Evolutionary conservation across 2,888 invertebrate genomes (phyloP).

Genomic region (Scaptomyza reducta): DNA sequence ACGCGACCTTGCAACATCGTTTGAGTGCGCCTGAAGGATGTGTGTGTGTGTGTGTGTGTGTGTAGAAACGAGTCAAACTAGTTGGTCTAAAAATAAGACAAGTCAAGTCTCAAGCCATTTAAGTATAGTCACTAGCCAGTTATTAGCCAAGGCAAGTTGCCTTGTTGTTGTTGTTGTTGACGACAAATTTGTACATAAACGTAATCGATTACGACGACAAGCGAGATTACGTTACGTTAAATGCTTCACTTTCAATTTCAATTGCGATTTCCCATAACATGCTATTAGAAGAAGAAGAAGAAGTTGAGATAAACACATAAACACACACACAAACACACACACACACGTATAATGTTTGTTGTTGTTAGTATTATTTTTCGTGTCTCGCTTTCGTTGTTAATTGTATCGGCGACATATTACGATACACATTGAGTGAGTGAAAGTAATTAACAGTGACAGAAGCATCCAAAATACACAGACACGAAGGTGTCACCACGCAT

Average conservation of each 20-base stretch:
- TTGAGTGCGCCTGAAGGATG: conserved; percentile 44
- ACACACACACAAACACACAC: background rate
- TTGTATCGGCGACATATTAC: conserved; percentile 61
- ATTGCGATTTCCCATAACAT: conserved; percentile 26
- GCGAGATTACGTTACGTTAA: conserved; percentile 6
- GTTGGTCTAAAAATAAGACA: conserved; percentile 60
- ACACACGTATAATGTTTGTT: conserved; percentile 13
- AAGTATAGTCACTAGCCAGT: conserved; percentile 25
- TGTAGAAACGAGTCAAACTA: conserved; percentile 65
- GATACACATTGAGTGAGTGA: conserved; percentile 57
- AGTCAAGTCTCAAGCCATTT: conserved; percentile 34
- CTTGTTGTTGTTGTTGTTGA: conserved; percentile 1
- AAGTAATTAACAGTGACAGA: conserved; percentile 69
- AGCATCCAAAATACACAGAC: conserved; percentile 1
- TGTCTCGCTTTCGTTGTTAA: conserved; percentile 50
- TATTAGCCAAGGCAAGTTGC: conserved; percentile 21
- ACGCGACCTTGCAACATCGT: conserved; percentile 52
- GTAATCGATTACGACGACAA: conserved; percentile 47
- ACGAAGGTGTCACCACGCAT: conserved; percentile 63
- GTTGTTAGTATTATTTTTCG: conserved; percentile 6
- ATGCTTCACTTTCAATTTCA: conserved; percentile 55
- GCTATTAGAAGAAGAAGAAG: conserved; percentile 35
- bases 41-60: conserved; percentile 18
- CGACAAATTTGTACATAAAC: conserved; percentile 51
- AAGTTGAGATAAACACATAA: no score